Conservation (phyloP, 2,113 vertebrate species). For the Pachyramphus minor region DNA sequence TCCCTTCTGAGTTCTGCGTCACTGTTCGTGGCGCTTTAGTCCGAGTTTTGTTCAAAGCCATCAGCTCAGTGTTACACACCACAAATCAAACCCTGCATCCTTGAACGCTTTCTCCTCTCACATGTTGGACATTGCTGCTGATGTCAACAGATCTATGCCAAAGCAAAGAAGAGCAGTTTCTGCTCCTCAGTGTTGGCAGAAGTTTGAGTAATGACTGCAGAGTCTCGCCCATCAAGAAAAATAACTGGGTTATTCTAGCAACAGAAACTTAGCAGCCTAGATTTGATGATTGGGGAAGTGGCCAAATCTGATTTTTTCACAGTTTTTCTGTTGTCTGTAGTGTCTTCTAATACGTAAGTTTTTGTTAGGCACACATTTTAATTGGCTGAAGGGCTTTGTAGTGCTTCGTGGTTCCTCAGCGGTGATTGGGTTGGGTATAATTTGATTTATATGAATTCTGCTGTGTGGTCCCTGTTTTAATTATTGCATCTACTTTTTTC, state of each 20-base stretch:
- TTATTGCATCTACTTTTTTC: not conserved
- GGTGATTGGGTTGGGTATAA: not conserved
- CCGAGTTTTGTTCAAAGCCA: not conserved
- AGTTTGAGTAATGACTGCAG: conserved; percentile 28
- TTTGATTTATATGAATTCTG: not conserved
- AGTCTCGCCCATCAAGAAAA: not conserved
- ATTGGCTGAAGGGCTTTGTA: not conserved
- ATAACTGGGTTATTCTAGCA: not conserved
- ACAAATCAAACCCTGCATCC: conserved; percentile 38
- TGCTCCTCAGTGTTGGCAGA: not conserved
- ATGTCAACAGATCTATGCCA: conserved; percentile 19
- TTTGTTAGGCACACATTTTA: not conserved
- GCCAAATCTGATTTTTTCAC: not conserved
- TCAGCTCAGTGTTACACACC: not conserved
- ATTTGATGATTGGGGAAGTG: not conserved
- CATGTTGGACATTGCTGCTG: not conserved
- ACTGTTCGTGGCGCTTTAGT: not conserved
- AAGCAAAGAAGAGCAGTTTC: not conserved
- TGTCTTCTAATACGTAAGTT: not conserved
- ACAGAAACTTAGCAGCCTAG: not conserved
- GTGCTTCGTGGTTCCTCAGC: not conserved
- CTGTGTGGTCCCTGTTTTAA: not conserved
- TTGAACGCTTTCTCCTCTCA: not conserved
- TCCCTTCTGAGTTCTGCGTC: not conserved
- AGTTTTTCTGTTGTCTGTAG: not conserved